phyloP scores from a whole-genome alignment of 2,888 invertebrate species.

The Dusona sp. region DNA sequence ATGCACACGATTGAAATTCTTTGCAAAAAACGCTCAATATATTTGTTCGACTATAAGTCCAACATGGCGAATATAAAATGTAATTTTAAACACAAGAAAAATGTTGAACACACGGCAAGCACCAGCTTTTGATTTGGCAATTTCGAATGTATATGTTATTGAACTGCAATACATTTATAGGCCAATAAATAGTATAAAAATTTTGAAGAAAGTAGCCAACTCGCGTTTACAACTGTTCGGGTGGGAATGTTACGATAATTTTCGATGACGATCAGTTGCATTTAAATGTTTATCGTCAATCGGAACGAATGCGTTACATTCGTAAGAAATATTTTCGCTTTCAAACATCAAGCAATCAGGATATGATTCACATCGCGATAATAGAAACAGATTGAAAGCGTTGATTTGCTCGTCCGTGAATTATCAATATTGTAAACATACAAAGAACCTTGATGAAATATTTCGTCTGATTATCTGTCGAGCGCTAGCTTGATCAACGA shows the following conservation, averaged over 20 bases:
- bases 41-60: neutral
- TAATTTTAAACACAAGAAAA: conserved; percentile 22
- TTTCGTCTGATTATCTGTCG: conserved; percentile 11
- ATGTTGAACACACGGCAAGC: conserved; percentile 50
- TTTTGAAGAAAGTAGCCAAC: conserved; percentile 32
- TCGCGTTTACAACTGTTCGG: conserved; percentile 1
- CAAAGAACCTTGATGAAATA: conserved; percentile 1
- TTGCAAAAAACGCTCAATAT: conserved; percentile 39
- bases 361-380: conserved; percentile 1
- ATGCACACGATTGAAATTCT: conserved; percentile 26
- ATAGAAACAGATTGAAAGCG: neutral
- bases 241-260: conserved; percentile 60
- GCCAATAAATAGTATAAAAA: conserved; percentile 39
- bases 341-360: neutral
- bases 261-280: conserved; percentile 7
- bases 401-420: conserved; percentile 19
- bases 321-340: neutral
- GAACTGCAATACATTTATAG: neutral
- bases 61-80: neutral
- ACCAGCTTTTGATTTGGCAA: conserved; percentile 58
- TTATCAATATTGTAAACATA: neutral
- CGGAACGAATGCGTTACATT: neutral
- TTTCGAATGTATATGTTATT: conserved; percentile 37
- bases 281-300: neutral
- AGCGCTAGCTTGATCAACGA: neutral